Percentiles rank a stretch among this genome's conserved stretches.
These are phyloP conservation scores for Cydia pomonella DNA, from an alignment of 1,140 invertebrate genomes.

Conservation along the genomic window DNA sequence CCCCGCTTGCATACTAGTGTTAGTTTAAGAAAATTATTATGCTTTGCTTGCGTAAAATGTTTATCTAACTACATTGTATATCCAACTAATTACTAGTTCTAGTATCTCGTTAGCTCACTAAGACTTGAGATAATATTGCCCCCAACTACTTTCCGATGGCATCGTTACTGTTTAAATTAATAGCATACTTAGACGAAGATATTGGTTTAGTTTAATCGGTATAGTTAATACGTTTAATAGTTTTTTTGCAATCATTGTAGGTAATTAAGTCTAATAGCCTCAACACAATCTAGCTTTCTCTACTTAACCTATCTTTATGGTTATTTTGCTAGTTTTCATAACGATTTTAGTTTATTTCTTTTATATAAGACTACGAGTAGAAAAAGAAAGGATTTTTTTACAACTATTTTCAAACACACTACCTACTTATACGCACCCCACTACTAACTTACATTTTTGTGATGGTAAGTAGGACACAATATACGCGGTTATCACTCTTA, in stretches of 20 bases:
- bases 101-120: neutral
- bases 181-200: neutral
- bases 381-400: too few relatives aligned
- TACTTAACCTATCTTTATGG: too few relatives aligned
- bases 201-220: neutral
- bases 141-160: neutral
- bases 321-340: too few relatives aligned
- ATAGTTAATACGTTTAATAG: neutral
- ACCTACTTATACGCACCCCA: too few relatives aligned
- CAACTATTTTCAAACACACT: too few relatives aligned
- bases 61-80: constrained; percentile 1
- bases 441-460: too few relatives aligned
- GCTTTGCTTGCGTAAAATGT: neutral
- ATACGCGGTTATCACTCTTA: too few relatives aligned
- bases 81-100: neutral
- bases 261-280: neutral
- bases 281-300: too few relatives aligned
- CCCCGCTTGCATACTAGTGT: neutral
- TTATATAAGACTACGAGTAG: too few relatives aligned
- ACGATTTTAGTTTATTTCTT: too few relatives aligned
- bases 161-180: neutral
- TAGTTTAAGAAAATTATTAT: constrained; percentile 12
- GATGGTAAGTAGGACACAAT: too few relatives aligned
- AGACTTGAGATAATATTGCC: neutral
- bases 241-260: neutral